Evolutionary conservation across 2,113 vertebrate species (phyloP), one percentile per base, ranked within the genome.

Genomic region (Hippoglossus stenolepis): DNA sequence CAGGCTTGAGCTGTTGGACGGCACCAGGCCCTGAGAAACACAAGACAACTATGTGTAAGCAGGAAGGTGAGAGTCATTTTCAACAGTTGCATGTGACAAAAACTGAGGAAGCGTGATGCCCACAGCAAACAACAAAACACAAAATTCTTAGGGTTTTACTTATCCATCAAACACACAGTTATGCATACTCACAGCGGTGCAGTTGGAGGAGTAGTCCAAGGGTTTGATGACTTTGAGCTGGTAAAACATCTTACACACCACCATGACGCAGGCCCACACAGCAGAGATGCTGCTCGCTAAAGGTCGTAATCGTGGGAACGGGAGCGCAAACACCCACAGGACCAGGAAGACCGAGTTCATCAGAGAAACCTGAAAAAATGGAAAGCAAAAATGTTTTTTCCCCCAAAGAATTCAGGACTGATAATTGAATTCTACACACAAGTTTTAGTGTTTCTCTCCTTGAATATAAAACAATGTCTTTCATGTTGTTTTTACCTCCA

Each of bases 191-290:
- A 95, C 96, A 87, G 91, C 81, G 3, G 93, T 93, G 86, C 95
- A 95, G 80, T 95, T 94, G 47, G 94, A 91, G 28, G 95, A 95
- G 73, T 89, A 95, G 58, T 94, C 75, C 0, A 85, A 72, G 0
- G 95, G 94, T 43, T 94, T 91, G 61, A 95, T 91, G 43, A 95
- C 90, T 81, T 95, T 95, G 73, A 95, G 90, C 86, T 95, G 96
- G 83, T 95, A 95, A 78, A 94, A 93, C 95, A 94, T 96, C 86
- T 95, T 95, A 80, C 93, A 95, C 79, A 94, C 91, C 65, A 95
- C 94, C 88, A 94, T 92, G 72, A 94, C 78, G 4, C 94, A 94
- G 1, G 94, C 94, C 96, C 94, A 95, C 1, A 94, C 89, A 0
- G 94, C 90, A 5, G 93, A 95, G 21, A 95, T 71, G 12, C 81